phyloP scores from a whole-genome alignment of 2,113 vertebrate species.

The Maccullochella peelii region DNA sequence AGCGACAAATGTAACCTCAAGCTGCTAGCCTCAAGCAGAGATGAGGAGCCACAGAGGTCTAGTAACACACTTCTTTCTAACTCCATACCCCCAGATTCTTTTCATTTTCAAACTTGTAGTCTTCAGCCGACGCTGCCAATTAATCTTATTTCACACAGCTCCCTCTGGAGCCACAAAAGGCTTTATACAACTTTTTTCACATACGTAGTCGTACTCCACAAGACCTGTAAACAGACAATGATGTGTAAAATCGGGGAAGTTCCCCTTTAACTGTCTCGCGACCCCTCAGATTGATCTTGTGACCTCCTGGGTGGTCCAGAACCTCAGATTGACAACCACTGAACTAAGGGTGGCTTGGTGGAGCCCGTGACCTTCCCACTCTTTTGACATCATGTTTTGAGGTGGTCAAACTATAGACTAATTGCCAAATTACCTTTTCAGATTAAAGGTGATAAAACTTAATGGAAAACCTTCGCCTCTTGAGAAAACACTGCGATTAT shows the following conservation, averaged over 20 bases:
- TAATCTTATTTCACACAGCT: no score
- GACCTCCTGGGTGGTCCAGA: neutral
- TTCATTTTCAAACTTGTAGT: no score
- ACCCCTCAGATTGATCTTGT: neutral
- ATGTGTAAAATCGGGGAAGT: neutral
- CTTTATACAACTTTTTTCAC: no score
- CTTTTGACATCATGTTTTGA: neutral
- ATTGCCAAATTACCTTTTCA: neutral
- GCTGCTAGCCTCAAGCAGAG: no score
- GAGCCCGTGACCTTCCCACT: neutral
- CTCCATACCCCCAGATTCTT: no score
- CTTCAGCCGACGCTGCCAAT: no score
- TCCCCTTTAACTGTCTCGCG: neutral
- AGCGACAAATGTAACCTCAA: no score
- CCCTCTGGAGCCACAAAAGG: no score
- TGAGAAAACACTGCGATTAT: neutral
- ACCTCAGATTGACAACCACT: neutral
- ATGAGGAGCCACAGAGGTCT: no score
- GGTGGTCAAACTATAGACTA: neutral
- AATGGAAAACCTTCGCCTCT: neutral
- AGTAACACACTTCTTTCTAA: no score
- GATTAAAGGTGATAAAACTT: neutral
- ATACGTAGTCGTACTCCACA: no score
- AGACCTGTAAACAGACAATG: no score
- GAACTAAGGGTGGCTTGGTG: neutral